Conservation (phyloP, 2,888 invertebrate genomes). For the Tinea pellionella region DNA sequence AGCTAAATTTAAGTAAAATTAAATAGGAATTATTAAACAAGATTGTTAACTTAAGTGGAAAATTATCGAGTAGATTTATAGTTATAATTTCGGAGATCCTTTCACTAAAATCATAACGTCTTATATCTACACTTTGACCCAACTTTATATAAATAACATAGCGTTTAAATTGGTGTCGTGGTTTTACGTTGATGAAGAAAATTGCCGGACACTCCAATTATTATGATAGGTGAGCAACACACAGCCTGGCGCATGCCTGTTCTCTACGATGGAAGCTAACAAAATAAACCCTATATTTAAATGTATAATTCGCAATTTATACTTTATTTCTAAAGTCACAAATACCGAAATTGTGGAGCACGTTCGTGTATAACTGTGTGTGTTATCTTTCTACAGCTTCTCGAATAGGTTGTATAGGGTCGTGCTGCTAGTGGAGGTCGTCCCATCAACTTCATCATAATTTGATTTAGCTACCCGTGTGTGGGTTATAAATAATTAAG, state of each 20-base stretch:
- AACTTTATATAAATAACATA: conserved; percentile 3
- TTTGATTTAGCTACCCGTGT: conserved; percentile 13
- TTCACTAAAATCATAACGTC: not conserved
- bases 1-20: not conserved
- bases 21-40: not conserved
- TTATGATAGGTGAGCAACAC: conserved; percentile 13
- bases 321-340: not conserved
- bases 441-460: conserved; percentile 15
- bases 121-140: conserved; percentile 1
- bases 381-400: conserved; percentile 24
- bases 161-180: conserved; percentile 10
- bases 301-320: not conserved
- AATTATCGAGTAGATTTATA: not conserved
- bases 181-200: conserved; percentile 10
- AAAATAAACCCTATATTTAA: not conserved
- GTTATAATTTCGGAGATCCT: not conserved
- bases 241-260: conserved; percentile 1
- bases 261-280: not conserved
- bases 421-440: conserved; percentile 20
- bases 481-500: conserved; percentile 9
- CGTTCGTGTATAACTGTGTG: not conserved
- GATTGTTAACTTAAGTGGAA: not conserved
- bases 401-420: conserved; percentile 19
- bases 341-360: not conserved
- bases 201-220: conserved; percentile 13